Evolutionary conservation across 2,888 invertebrate genomes (phyloP).

Genomic region (Halocaridina rubra): DNA sequence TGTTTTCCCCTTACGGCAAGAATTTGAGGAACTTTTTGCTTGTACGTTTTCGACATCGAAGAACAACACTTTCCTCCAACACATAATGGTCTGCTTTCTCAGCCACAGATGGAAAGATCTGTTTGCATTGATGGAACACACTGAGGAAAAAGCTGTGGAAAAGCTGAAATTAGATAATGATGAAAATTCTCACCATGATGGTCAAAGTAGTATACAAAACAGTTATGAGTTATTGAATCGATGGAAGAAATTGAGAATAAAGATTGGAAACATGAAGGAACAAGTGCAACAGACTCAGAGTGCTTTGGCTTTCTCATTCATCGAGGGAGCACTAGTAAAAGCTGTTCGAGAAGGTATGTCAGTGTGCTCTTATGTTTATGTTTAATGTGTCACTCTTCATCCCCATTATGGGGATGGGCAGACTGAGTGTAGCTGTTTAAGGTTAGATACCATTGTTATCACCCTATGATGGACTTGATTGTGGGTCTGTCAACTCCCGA

Average conservation of each 20-base stretch:
- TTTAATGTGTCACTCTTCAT: neutral
- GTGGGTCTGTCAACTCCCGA: too few species aligned
- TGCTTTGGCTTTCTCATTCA: constrained; percentile 87
- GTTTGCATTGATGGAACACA: constrained; percentile 79
- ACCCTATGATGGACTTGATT: too few species aligned
- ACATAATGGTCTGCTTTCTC: constrained; percentile 75
- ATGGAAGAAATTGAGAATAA: constrained; percentile 78
- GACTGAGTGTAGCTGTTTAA: too few species aligned
- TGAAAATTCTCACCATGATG: neutral
- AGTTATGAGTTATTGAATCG: constrained; percentile 65
- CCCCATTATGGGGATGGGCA: too few species aligned
- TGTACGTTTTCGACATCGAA: constrained; percentile 80
- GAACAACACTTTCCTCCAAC: constrained; percentile 84
- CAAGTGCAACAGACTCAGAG: constrained; percentile 77
- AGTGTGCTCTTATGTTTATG: neutral
- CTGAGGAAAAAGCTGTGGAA: constrained; percentile 76
- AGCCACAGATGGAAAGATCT: constrained; percentile 67
- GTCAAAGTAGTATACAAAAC: neutral
- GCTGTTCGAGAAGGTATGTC: constrained; percentile 79
- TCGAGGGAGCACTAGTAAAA: constrained; percentile 91
- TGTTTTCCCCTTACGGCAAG: constrained; percentile 82
- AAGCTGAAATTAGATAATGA: constrained; percentile 9
- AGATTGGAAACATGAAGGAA: constrained; percentile 78
- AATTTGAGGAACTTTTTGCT: constrained; percentile 85
- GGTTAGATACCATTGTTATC: too few species aligned